These are phyloP conservation scores for Desoria tigrina DNA, from an alignment of 2,888 invertebrate species.

Conservation along the genomic window DNA sequence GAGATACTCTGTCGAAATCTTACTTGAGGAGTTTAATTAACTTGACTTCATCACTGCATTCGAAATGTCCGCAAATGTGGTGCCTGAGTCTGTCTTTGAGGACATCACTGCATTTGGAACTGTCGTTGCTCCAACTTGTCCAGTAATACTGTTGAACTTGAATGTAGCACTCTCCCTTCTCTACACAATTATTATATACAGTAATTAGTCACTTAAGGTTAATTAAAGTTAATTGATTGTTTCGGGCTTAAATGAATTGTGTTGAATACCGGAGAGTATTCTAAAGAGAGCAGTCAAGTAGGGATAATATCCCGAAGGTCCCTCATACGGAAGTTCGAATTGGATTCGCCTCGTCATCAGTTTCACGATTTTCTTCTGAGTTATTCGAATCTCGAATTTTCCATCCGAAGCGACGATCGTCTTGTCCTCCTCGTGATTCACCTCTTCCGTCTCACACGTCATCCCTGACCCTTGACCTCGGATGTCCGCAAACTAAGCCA, in stretches of 20 bases:
- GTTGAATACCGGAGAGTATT: neutral
- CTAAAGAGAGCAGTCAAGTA: slow-evolving; percentile 4
- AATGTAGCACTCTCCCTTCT: neutral
- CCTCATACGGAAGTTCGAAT: neutral
- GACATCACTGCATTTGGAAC: neutral
- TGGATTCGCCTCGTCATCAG: neutral
- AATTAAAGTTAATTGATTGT: too few relatives aligned
- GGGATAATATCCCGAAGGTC: neutral
- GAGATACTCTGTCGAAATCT: too few relatives aligned
- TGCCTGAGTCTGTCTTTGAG: too few relatives aligned
- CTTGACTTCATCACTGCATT: too few relatives aligned
- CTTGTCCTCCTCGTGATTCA: neutral
- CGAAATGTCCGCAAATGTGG: too few relatives aligned
- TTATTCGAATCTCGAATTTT: neutral
- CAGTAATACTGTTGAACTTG: slow-evolving; percentile 11
- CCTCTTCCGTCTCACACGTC: slow-evolving; percentile 4
- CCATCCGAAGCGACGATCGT: neutral
- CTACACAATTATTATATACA: neutral
- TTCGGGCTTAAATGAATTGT: too few relatives aligned
- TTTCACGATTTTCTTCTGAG: neutral
- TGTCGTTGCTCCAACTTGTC: slow-evolving; percentile 2
- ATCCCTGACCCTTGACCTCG: neutral
- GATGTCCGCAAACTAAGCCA: too few relatives aligned
- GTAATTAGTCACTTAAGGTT: too few relatives aligned
- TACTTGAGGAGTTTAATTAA: too few relatives aligned